Percentiles rank a stretch among this genome's conserved stretches.
Evolutionary conservation across 2,888 invertebrate genomes (phyloP).

Genomic region (Xanthia togata): DNA sequence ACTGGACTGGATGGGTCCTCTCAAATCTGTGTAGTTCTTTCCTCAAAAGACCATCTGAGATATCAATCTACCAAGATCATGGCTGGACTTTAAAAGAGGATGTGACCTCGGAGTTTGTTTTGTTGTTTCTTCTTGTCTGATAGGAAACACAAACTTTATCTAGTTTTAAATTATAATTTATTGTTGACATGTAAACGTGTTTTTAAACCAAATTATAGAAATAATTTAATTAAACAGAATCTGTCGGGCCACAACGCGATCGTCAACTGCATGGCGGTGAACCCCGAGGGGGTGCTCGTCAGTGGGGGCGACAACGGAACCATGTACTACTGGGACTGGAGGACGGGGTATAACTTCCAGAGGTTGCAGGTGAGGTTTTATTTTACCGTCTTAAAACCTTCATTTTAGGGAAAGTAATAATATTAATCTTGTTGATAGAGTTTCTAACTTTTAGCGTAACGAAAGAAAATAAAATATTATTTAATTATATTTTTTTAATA

Average conservation of each 20-base stretch:
- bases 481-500: no score
- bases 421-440: neutral
- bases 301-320: slow-evolving; percentile 99
- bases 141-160: neutral
- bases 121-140: neutral
- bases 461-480: neutral
- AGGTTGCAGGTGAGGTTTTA: slow-evolving; percentile 91
- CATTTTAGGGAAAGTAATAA: neutral
- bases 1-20: neutral
- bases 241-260: slow-evolving; percentile 99
- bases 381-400: neutral
- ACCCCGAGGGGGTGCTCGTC: slow-evolving; percentile 98
- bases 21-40: neutral
- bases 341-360: slow-evolving; percentile 99
- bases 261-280: slow-evolving; percentile 98
- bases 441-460: neutral
- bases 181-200: neutral
- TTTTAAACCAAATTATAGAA: neutral
- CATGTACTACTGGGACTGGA: slow-evolving; percentile 99
- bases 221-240: slow-evolving; percentile 92
- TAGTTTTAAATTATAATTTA: neutral
- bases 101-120: neutral
- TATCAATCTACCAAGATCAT: neutral
- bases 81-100: neutral
- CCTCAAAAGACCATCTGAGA: neutral